Evolutionary conservation across 1,140 invertebrate species (phyloP), one percentile per base, ranked within the genome.

Genomic region (Lepidurus arcticus): DNA sequence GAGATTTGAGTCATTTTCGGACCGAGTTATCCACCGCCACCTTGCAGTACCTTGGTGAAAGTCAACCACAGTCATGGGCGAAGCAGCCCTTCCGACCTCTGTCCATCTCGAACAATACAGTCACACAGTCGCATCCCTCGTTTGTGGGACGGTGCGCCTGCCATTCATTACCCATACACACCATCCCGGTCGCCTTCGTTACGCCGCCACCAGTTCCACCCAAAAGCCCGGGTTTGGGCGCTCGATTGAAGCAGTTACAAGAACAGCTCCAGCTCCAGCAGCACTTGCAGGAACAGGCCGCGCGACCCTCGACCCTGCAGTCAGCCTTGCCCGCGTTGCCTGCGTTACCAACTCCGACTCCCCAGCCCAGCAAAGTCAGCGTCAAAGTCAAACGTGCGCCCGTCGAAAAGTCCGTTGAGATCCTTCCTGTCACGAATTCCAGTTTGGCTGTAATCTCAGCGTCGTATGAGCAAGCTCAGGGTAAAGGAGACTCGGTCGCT

Each of bases 211-310:
- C 78, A 5, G 42, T 78, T 2, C 78, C 78, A 16, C 78, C 78
- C 26, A 78, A 78, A 75, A 78, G 78, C 47, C 78, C 78, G 13
- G 78, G 65, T 1, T 74, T 78, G n/a, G 53, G 53, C 11, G 42
- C 42, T 21, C 34, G 26, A 9, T 47, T 44, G 44, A 76, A 76
- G 42, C 42, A 42, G 44, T 43, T 45, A 0, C 75, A 26, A 76
- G 21, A 76, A n/a, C 24, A 45, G 44, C 6, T 45, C 16, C 21
- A 44, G 34, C 75, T 47, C 1, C 75, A 47, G 42, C 75, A 44
- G 16, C 75, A 34, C 7, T 24, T 45, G 24, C 21, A 47, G 47
- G 34, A 45, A 9, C 75, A 76, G 16, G 43, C 45, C 21, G 44
- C 34, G 44, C 7, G 26, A 47, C 24, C 44, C 34, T 24, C 44